Evolutionary conservation across 2,797 vertebrate genomes (phyloP).

Genomic region (Sebastes goodei): DNA sequence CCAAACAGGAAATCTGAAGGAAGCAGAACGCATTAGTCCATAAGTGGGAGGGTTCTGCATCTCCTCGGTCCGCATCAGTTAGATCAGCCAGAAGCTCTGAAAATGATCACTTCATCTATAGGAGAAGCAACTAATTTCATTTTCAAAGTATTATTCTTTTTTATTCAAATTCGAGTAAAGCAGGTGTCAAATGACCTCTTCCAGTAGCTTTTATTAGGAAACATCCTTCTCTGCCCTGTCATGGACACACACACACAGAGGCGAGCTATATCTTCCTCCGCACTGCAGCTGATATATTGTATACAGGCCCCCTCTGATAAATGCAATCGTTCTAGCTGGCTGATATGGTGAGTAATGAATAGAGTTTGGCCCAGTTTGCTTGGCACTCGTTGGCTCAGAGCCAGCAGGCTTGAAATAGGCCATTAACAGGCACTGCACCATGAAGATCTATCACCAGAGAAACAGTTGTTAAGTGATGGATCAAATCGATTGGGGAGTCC

Average conservation of each 20-base stretch:
- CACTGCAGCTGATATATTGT: not conserved
- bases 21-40: not conserved
- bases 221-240: not conserved
- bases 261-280: not conserved
- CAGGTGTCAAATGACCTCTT: not conserved
- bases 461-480: not conserved
- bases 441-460: not conserved
- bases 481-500: not conserved
- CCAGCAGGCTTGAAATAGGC: conserved; percentile 5
- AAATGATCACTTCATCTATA: not conserved
- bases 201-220: not conserved
- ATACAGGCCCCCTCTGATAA: not conserved
- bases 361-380: not conserved
- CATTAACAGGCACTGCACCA: not conserved
- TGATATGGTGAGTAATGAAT: not conserved
- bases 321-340: not conserved
- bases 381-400: not conserved
- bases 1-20: not conserved
- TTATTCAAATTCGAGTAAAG: not conserved
- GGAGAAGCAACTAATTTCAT: not conserved
- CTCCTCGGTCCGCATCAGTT: not conserved
- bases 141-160: not conserved
- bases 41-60: not conserved
- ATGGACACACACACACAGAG: not conserved
- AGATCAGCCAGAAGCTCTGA: not conserved